Evolutionary conservation across 2,888 invertebrate species (phyloP).

Genomic region (Strigamia transsilvanica): DNA sequence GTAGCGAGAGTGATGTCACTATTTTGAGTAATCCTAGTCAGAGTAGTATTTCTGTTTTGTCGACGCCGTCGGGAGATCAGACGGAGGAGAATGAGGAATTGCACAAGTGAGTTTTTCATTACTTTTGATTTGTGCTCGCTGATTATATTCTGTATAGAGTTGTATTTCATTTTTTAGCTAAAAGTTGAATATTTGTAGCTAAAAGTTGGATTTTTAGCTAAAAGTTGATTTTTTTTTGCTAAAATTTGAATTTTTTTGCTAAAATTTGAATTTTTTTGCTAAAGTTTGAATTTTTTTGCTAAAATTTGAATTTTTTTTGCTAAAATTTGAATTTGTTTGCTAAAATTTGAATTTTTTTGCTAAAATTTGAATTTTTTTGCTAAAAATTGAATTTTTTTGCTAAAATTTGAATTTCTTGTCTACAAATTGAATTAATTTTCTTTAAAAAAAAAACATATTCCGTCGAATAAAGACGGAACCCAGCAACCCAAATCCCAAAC

Average conservation of each 20-base stretch:
- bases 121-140: neutral
- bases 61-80: constrained; percentile 50
- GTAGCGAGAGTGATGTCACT: constrained; percentile 74
- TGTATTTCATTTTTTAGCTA: too few relatives aligned
- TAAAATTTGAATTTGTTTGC: too few relatives aligned
- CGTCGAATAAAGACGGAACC: too few relatives aligned
- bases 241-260: neutral
- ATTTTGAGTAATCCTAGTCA: constrained; percentile 76
- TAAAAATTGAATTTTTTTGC: too few relatives aligned
- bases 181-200: too few relatives aligned
- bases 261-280: neutral
- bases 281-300: neutral
- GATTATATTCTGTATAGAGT: neutral
- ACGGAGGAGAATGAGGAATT: neutral
- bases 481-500: too few relatives aligned
- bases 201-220: too few relatives aligned
- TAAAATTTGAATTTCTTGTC: too few relatives aligned
- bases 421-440: neutral
- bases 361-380: too few relatives aligned
- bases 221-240: neutral
- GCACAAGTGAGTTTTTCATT: neutral
- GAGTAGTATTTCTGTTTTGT: constrained; percentile 69
- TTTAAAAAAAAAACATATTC: too few relatives aligned
- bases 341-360: too few relatives aligned
- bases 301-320: neutral